Evolutionary conservation across 2,888 invertebrate species (phyloP).

Genomic region (Serrognathus titanus): DNA sequence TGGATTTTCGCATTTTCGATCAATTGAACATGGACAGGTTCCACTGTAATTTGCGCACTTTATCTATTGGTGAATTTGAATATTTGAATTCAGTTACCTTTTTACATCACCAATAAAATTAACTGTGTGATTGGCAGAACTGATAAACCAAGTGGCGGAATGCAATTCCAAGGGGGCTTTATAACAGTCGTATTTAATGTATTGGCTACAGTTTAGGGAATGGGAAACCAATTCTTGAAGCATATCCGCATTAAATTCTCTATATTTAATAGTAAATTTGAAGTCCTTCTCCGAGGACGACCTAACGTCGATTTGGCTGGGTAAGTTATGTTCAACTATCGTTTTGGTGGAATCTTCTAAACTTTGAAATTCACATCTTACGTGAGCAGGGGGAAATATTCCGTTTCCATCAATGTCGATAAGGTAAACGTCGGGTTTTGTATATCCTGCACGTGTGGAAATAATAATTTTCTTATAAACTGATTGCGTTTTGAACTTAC

Average conservation of each 20-base stretch:
- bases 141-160: slow-evolving; percentile 85
- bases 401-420: slow-evolving; percentile 95
- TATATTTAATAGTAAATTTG: slow-evolving; percentile 79
- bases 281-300: slow-evolving; percentile 76
- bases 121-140: slow-evolving; percentile 75
- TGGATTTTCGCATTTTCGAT: slow-evolving; percentile 77
- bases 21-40: slow-evolving; percentile 72
- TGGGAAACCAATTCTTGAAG: slow-evolving; percentile 85
- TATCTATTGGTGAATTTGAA: slow-evolving; percentile 12
- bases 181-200: slow-evolving; percentile 86
- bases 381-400: slow-evolving; percentile 85
- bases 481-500: slow-evolving; percentile 25
- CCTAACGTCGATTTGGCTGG: slow-evolving; percentile 85
- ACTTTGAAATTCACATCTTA: slow-evolving; percentile 88
- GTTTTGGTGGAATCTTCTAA: slow-evolving; percentile 81
- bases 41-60: slow-evolving; percentile 52
- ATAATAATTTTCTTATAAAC: not conserved
- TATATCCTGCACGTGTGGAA: slow-evolving; percentile 56
- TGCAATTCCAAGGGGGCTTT: slow-evolving; percentile 83
- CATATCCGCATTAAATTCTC: slow-evolving; percentile 89
- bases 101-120: slow-evolving; percentile 79
- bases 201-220: slow-evolving; percentile 84
- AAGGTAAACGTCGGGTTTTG: slow-evolving; percentile 84
- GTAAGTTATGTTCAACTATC: slow-evolving; percentile 87
- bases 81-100: slow-evolving; percentile 50